phyloP scores from a whole-genome alignment of 2,113 vertebrate species.

The Bombycilla garrulus region DNA sequence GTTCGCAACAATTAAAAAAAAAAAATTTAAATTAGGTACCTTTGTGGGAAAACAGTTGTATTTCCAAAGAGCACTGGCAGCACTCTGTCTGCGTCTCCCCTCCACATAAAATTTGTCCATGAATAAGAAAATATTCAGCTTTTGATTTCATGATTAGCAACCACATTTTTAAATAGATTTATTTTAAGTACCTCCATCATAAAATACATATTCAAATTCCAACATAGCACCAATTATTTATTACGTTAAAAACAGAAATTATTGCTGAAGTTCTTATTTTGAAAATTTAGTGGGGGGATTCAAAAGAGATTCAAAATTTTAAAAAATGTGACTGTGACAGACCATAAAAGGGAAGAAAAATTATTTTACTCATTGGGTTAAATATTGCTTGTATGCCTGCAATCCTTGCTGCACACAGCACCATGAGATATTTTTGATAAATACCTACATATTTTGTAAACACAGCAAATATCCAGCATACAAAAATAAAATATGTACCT shows the following conservation, averaged over 20 bases:
- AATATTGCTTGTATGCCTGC: background rate
- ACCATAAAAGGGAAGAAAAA: background rate
- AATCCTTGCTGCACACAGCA: background rate
- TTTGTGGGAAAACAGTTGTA: background rate
- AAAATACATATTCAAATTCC: background rate
- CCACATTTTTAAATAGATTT: background rate
- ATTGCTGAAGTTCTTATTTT: background rate
- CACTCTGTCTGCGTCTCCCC: rapidly evolving
- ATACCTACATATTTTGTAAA: background rate
- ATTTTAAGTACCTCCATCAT: background rate
- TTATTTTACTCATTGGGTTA: background rate
- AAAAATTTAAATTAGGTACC: background rate
- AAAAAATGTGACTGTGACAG: background rate
- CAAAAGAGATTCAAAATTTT: background rate
- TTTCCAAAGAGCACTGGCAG: background rate
- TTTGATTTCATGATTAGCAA: background rate
- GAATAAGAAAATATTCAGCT: background rate
- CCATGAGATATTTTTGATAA: background rate
- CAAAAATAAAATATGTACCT: background rate
- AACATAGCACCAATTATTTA: background rate
- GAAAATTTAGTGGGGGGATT: background rate
- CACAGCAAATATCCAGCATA: background rate
- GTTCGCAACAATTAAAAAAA: background rate
- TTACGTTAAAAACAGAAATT: background rate
- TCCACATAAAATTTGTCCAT: rapidly evolving